Evolutionary conservation across 2,888 invertebrate genomes (phyloP).

Genomic region (Andricus quercusramuli): DNA sequence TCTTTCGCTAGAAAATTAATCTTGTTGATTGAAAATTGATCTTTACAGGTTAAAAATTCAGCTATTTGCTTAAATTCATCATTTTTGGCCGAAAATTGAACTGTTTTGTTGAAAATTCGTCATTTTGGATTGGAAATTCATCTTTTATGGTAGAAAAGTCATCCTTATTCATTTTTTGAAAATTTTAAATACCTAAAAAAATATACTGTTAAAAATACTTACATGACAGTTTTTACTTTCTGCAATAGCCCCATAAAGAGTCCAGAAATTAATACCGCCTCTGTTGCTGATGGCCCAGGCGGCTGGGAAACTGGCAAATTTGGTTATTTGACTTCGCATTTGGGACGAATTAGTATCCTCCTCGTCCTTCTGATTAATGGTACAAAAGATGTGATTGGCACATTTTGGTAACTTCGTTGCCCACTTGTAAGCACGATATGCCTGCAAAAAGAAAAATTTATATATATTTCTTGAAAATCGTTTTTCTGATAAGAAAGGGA

Average conservation of each 20-base stretch:
- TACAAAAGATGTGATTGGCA: slow-evolving; percentile 89
- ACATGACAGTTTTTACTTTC: slow-evolving; percentile 87
- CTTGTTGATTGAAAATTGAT: too few species aligned
- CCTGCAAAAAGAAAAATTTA: slow-evolving; percentile 74
- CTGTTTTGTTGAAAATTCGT: too few species aligned
- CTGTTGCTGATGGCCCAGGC: slow-evolving; percentile 89
- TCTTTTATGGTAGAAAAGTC: too few species aligned
- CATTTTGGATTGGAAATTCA: too few species aligned
- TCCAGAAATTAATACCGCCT: slow-evolving; percentile 88
- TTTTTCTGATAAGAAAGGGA: not conserved
- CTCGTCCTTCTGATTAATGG: slow-evolving; percentile 85
- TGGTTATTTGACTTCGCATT: slow-evolving; percentile 86
- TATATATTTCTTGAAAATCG: not conserved
- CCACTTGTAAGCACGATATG: slow-evolving; percentile 90
- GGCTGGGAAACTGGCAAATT: slow-evolving; percentile 87
- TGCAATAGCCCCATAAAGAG: slow-evolving; percentile 87
- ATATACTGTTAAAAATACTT: slow-evolving; percentile 66
- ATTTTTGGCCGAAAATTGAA: too few species aligned
- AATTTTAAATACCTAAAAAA: too few species aligned
- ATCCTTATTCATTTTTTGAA: too few species aligned
- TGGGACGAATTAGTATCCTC: slow-evolving; percentile 79
- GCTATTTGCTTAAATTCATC: too few species aligned
- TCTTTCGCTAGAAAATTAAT: too few species aligned
- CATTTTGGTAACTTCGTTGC: slow-evolving; percentile 85
- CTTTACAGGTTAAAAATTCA: too few species aligned